phyloP scores from a whole-genome alignment of 1,140 invertebrate genomes.

The Drosophila sturtevanti region DNA sequence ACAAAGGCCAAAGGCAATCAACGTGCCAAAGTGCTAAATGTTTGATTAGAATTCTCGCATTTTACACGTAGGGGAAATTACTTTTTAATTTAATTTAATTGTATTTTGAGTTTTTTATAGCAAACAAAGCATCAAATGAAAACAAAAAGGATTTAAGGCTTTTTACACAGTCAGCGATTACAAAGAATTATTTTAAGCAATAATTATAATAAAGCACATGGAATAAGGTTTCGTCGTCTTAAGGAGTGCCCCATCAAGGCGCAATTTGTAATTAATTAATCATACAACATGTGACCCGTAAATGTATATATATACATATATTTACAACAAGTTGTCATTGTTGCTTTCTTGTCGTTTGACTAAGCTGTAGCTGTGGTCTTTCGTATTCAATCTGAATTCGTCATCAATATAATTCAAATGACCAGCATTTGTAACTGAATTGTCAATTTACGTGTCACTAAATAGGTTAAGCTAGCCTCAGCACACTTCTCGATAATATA shows the following conservation, averaged over 20 bases:
- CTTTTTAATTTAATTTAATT: slow-evolving; percentile 38
- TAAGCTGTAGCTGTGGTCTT: background rate
- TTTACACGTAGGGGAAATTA: slow-evolving; percentile 42
- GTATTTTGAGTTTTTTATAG: background rate
- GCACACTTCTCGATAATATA: background rate
- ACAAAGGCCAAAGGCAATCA: slow-evolving; percentile 44
- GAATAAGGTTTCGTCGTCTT: background rate
- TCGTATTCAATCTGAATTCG: background rate
- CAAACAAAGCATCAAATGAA: background rate
- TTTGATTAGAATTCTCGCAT: slow-evolving; percentile 55
- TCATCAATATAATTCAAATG: background rate
- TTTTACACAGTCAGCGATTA: background rate
- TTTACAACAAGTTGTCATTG: background rate
- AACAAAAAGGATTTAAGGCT: background rate
- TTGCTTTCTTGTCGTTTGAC: background rate
- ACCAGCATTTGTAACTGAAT: slow-evolving; percentile 4
- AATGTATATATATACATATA: background rate
- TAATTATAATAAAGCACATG: background rate
- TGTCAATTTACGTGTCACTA: slow-evolving; percentile 7
- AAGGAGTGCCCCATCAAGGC: too few species aligned
- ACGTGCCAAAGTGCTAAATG: slow-evolving; percentile 52
- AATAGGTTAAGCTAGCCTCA: background rate
- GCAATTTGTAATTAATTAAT: background rate
- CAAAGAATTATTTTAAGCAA: background rate
- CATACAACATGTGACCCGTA: background rate